Evolutionary conservation across 2,113 vertebrate species (phyloP).

Genomic region (Cyprinus carpio): DNA sequence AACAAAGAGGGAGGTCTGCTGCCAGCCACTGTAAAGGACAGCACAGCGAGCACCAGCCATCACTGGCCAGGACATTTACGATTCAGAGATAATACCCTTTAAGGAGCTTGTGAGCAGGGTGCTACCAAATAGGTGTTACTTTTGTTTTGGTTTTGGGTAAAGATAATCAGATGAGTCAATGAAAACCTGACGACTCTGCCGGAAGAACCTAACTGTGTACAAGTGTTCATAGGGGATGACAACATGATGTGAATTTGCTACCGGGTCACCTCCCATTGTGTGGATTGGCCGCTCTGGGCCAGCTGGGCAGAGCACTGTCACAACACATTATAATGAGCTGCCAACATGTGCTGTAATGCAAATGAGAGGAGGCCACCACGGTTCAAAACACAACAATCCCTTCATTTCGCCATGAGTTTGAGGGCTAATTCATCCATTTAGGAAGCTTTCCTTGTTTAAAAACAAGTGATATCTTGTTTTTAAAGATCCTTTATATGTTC

Average conservation of each 20-base stretch:
- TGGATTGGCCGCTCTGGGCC: not conserved
- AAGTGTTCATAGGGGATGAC: not conserved
- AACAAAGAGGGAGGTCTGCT: conserved; percentile 44
- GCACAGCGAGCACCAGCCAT: not conserved
- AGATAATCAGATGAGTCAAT: conserved; percentile 1
- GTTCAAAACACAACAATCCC: conserved; percentile 36
- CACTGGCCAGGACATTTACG: conserved; percentile 25
- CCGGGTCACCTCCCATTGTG: conserved; percentile 6
- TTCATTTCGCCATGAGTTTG: not conserved
- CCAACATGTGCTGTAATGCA: conserved; percentile 28
- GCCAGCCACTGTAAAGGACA: conserved; percentile 41
- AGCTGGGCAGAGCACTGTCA: conserved; percentile 8
- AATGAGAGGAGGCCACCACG: conserved; percentile 23
- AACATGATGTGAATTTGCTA: conserved; percentile 1
- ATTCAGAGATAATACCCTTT: conserved; percentile 15
- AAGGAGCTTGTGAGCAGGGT: conserved; percentile 5
- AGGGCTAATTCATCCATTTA: conserved; percentile 16
- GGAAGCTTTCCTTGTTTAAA: too few species aligned
- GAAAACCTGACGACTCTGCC: not conserved
- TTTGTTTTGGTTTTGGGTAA: not conserved
- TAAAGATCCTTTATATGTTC: not conserved
- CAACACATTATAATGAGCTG: conserved; percentile 34
- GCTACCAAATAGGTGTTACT: not conserved
- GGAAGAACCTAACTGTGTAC: conserved; percentile 17
- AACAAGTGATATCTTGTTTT: not conserved